These are phyloP conservation scores for Octopus bimaculoides DNA, from an alignment of 1,140 invertebrate species.

Conservation along the genomic window DNA sequence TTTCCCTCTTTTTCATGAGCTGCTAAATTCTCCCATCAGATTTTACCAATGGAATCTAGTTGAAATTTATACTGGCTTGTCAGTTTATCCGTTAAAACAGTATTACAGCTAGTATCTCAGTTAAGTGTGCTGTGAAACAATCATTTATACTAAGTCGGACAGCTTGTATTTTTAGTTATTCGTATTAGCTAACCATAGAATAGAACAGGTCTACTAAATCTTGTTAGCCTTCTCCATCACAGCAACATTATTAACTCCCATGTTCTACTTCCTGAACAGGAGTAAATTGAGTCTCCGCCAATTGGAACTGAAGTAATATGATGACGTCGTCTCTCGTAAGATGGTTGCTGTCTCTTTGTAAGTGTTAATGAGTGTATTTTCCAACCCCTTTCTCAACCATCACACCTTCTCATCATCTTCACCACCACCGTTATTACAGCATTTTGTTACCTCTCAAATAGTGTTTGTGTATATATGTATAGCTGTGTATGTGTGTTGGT, in stretches of 20 bases:
- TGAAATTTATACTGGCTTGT: too few species aligned
- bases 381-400: constrained; percentile 1
- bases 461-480: too few species aligned
- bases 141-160: too few species aligned
- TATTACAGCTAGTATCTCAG: too few species aligned
- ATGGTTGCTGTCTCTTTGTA: constrained; percentile 11
- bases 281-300: constrained; percentile 6
- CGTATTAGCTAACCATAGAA: background rate
- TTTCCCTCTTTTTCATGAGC: too few species aligned
- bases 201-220: background rate
- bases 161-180: too few species aligned
- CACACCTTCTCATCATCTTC: background rate
- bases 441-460: too few species aligned
- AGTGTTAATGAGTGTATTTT: constrained; percentile 11
- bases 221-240: background rate
- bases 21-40: too few species aligned
- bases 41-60: too few species aligned
- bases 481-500: too few species aligned
- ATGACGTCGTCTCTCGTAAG: constrained; percentile 2
- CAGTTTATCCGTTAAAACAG: too few species aligned
- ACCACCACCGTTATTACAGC: background rate
- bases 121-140: too few species aligned
- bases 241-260: constrained; percentile 9
- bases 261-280: constrained; percentile 11
- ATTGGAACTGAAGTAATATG: constrained; percentile 5